Percentiles rank a stretch among this genome's conserved stretches.
phyloP scores from a whole-genome alignment of 64 coral and sea anemone species.

The Orbicella faveolata region DNA sequence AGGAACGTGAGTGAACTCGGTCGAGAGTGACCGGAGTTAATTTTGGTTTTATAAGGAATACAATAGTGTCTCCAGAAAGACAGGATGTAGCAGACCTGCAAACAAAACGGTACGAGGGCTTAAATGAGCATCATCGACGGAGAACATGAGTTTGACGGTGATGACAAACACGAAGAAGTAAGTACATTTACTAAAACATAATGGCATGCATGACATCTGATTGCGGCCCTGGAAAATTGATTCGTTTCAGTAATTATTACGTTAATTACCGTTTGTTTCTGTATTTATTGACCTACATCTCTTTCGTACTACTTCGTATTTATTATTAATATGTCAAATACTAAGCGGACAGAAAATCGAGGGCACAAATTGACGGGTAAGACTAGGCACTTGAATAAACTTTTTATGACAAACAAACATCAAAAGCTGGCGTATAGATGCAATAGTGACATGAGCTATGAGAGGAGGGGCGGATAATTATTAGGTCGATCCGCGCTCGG shows the following conservation, averaged over 20 bases:
- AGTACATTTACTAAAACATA: neutral
- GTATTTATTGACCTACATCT: neutral
- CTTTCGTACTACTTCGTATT: neutral
- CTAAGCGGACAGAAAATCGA: neutral
- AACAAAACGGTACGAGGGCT: neutral
- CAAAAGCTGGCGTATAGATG: too few relatives aligned
- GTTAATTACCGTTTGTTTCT: neutral
- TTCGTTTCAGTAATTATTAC: neutral
- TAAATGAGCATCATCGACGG: conserved; percentile 67
- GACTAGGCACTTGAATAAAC: too few relatives aligned
- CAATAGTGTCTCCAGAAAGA: too few relatives aligned
- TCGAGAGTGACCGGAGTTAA: neutral
- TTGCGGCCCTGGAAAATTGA: neutral
- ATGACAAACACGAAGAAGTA: conserved; percentile 33
- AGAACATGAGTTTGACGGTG: conserved; percentile 25
- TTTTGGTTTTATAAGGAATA: neutral
- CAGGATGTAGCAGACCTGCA: neutral
- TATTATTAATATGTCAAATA: neutral
- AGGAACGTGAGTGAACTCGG: neutral
- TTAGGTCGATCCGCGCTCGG: too few relatives aligned
- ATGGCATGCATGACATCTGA: neutral
- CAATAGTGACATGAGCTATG: too few relatives aligned
- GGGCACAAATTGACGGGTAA: too few relatives aligned
- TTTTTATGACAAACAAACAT: too few relatives aligned
- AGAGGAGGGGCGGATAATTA: too few relatives aligned